Percentiles rank a stretch among this genome's conserved stretches.
These are phyloP conservation scores for Enoplosus armatus DNA, from an alignment of 2,797 vertebrate genomes.

Conservation along the genomic window DNA sequence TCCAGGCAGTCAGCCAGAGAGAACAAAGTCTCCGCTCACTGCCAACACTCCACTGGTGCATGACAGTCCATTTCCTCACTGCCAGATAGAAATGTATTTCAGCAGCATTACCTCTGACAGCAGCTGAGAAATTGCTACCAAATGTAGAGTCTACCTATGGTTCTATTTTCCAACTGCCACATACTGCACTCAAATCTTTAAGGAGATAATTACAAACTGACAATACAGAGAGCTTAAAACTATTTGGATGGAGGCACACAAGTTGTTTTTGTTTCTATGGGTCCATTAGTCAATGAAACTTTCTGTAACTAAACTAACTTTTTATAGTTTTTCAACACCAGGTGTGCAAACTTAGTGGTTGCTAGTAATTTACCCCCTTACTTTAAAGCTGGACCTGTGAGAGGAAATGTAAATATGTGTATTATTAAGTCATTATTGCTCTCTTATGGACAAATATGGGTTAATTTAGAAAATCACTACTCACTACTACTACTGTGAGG, in stretches of 20 bases:
- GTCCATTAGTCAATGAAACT: background rate
- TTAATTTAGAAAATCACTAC: background rate
- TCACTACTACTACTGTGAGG: no score
- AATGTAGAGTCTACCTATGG: slow-evolving; percentile 38
- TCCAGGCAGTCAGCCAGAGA: slow-evolving; percentile 65
- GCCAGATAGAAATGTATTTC: slow-evolving; percentile 69
- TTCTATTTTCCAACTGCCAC: slow-evolving; percentile 47
- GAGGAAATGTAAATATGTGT: background rate
- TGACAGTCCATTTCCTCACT: slow-evolving; percentile 65
- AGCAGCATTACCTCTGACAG: slow-evolving; percentile 63
- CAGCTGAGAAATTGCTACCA: slow-evolving; percentile 44
- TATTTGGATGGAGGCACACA: background rate
- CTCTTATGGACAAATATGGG: background rate
- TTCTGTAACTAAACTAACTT: no score
- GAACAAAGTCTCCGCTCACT: slow-evolving; percentile 68
- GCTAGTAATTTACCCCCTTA: background rate
- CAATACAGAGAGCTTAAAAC: background rate
- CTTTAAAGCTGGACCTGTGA: background rate
- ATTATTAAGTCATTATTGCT: background rate
- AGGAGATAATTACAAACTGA: slow-evolving; percentile 43
- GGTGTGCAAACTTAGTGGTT: background rate
- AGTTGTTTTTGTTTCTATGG: background rate
- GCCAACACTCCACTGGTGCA: slow-evolving; percentile 66
- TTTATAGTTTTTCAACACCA: background rate
- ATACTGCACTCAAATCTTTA: slow-evolving; percentile 10